Percentiles rank a stretch among this genome's conserved stretches.
Evolutionary conservation across 2,797 vertebrate species (phyloP).

Genomic region (Tragelaphus oryx): DNA sequence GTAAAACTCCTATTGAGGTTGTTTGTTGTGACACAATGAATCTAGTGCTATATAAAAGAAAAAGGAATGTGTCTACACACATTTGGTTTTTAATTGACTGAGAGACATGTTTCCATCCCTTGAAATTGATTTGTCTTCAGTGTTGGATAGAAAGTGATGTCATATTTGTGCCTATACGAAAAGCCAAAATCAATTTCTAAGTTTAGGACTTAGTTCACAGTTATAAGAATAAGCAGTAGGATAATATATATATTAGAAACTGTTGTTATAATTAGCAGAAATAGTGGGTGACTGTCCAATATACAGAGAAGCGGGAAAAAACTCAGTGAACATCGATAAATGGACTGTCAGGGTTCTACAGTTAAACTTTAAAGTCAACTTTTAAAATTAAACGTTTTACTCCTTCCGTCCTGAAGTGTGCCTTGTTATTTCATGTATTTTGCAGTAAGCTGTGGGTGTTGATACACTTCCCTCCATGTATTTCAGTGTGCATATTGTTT

Average conservation of each 20-base stretch:
- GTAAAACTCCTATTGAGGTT: not conserved
- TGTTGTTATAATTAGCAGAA: not conserved
- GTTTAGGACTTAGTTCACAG: not conserved
- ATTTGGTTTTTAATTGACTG: not conserved
- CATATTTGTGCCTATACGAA: not conserved
- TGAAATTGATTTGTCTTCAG: not conserved
- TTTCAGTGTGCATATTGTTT: not conserved
- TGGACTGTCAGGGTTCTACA: not conserved
- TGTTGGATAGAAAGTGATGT: not conserved
- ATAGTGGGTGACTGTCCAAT: not conserved
- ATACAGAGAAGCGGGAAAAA: not conserved
- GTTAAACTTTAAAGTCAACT: not conserved
- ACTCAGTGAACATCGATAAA: not conserved
- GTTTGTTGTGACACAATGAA: not conserved
- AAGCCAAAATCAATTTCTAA: not conserved
- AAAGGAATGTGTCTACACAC: not conserved
- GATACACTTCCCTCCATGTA: not conserved
- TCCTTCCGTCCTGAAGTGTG: not conserved
- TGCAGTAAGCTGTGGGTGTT: not conserved
- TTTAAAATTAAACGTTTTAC: not conserved
- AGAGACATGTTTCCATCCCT: not conserved
- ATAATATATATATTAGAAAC: not conserved
- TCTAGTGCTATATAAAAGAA: not conserved
- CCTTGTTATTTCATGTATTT: not conserved
- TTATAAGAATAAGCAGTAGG: not conserved